Conservation (phyloP, 37 sponge, comb jelly and placozoan genomes). For the Theonella swinhoei region DNA sequence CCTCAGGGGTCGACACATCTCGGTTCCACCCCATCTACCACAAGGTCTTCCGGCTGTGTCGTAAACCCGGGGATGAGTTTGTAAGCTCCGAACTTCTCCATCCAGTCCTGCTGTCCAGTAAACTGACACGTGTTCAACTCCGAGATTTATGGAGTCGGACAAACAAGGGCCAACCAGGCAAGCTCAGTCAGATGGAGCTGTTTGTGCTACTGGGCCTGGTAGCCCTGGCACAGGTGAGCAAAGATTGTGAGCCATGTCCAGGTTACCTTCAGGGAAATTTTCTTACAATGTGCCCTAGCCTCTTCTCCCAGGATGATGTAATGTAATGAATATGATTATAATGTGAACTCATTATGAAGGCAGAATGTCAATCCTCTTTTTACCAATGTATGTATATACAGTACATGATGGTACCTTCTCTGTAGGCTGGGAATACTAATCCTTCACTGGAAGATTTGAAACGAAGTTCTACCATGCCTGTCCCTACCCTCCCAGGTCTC, state of each 20-base stretch:
- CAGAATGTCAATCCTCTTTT: no score
- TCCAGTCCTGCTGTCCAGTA: constrained; percentile 54
- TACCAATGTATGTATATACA: no score
- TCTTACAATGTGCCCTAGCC: no score
- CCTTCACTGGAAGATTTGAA: constrained; percentile 34
- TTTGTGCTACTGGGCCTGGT: constrained; percentile 57
- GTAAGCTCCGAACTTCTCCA: constrained; percentile 42
- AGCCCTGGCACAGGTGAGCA: constrained; percentile 48
- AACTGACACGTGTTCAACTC: constrained; percentile 20
- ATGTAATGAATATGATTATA: no score
- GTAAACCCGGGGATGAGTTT: constrained; percentile 9
- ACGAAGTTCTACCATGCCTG: neutral
- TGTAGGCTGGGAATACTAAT: constrained; percentile 17
- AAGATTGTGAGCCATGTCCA: no score
- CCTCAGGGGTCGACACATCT: constrained; percentile 4
- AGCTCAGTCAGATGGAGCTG: constrained; percentile 47
- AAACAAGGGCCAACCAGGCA: constrained; percentile 34
- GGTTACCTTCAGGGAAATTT: no score
- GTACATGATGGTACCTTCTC: no score
- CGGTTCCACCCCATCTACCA: constrained; percentile 38
- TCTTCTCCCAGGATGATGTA: no score
- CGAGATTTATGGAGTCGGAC: constrained; percentile 33
- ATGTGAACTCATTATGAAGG: no score
- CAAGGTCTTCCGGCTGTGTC: constrained; percentile 37
- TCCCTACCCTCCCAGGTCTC: constrained; percentile 24